These are phyloP conservation scores for Pithecia hirsuta DNA, from an alignment of 2,797 vertebrate species.

Conservation along the genomic window DNA sequence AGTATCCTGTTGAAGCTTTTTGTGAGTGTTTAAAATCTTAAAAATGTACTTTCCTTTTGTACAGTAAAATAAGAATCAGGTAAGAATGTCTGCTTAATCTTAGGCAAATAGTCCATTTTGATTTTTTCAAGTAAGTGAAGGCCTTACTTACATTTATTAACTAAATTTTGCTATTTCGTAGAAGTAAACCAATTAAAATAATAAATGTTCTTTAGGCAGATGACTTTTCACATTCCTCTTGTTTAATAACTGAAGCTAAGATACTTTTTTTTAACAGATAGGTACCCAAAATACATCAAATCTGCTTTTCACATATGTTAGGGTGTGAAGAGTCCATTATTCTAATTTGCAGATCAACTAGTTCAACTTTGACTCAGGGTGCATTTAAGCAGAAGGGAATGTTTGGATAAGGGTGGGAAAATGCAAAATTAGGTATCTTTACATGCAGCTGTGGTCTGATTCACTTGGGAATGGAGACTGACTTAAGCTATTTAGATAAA, in stretches of 20 bases:
- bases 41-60: not conserved
- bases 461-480: not conserved
- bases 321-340: not conserved
- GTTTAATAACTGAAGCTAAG: not conserved
- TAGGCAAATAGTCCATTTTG: not conserved
- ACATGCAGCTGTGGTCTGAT: not conserved
- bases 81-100: not conserved
- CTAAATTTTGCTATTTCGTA: not conserved
- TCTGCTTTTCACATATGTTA: not conserved
- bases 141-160: not conserved
- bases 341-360: not conserved
- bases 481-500: slow-evolving; percentile 15
- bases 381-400: not conserved
- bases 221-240: not conserved
- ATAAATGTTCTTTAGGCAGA: not conserved
- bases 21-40: not conserved
- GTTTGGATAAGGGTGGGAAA: not conserved
- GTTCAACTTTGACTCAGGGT: not conserved
- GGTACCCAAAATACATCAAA: not conserved
- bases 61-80: slow-evolving; percentile 67
- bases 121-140: not conserved
- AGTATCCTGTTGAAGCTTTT: not conserved
- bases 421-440: not conserved
- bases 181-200: not conserved
- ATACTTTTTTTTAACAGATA: not conserved